These are phyloP conservation scores for Empis livida DNA, from an alignment of 2,888 invertebrate species.

Conservation along the genomic window DNA sequence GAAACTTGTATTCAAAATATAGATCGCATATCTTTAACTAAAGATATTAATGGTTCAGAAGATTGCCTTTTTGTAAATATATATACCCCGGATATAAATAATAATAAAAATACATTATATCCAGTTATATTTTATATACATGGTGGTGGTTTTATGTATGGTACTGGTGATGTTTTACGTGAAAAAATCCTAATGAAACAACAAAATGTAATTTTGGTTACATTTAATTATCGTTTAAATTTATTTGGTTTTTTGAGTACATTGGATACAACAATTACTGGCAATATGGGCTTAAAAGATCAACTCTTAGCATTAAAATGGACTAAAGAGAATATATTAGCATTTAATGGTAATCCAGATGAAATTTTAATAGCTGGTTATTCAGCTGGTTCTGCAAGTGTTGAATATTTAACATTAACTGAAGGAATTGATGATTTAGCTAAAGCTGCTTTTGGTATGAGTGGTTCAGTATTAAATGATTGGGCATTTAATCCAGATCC, in stretches of 20 bases:
- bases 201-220: constrained; percentile 48
- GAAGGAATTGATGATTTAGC: constrained; percentile 38
- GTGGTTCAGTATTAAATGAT: constrained; percentile 28
- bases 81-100: constrained; percentile 37
- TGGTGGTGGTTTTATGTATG: constrained; percentile 56
- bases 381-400: constrained; percentile 61
- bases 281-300: constrained; percentile 62
- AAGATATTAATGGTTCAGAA: constrained; percentile 39
- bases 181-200: constrained; percentile 46
- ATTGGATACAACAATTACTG: constrained; percentile 51
- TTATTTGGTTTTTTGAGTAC: constrained; percentile 60
- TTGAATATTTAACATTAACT: constrained; percentile 55
- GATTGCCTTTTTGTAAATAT: constrained; percentile 53
- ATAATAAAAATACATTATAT: constrained; percentile 30
- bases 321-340: constrained; percentile 51
- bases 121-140: constrained; percentile 54
- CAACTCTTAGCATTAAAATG: constrained; percentile 55
- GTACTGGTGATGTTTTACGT: constrained; percentile 40
- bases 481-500: constrained; percentile 40
- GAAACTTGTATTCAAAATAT: neutral
- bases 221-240: constrained; percentile 54
- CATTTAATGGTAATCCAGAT: constrained; percentile 56
- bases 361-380: constrained; percentile 52
- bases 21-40: neutral
- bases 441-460: constrained; percentile 11